phyloP scores from a whole-genome alignment of 2,888 invertebrate genomes.

The Melinaea marsaeus region DNA sequence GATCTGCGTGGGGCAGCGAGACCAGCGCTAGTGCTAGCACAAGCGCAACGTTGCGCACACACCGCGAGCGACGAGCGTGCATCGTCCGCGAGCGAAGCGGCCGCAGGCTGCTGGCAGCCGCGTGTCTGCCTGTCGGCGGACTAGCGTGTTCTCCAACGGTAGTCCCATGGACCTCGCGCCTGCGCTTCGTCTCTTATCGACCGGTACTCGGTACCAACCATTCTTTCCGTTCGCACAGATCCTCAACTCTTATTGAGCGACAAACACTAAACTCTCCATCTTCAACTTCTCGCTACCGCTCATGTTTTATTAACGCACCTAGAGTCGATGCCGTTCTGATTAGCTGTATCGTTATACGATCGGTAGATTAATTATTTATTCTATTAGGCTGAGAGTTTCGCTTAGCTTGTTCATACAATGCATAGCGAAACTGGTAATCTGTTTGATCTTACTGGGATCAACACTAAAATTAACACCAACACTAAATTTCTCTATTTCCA shows the following conservation, averaged over 20 bases:
- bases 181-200: conserved; percentile 62
- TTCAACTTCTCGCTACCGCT: conserved; percentile 44
- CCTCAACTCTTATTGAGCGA: conserved; percentile 59
- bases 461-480: too few relatives aligned
- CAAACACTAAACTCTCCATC: conserved; percentile 53
- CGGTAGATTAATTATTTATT: background rate
- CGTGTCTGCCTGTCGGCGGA: conserved; percentile 63
- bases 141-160: conserved; percentile 50
- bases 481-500: too few relatives aligned
- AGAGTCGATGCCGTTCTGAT: conserved; percentile 3
- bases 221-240: conserved; percentile 54
- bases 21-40: conserved; percentile 61
- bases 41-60: conserved; percentile 62
- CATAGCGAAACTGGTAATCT: background rate
- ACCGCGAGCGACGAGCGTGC: conserved; percentile 62
- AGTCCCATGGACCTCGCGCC: conserved; percentile 52
- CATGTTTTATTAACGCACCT: conserved; percentile 41
- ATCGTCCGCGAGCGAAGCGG: conserved; percentile 54
- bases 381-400: background rate
- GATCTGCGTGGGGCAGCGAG: conserved; percentile 59
- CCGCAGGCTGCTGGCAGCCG: conserved; percentile 65
- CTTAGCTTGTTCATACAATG: background rate
- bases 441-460: background rate
- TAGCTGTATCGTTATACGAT: background rate
- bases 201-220: conserved; percentile 48